Base-by-base conservation (phyloP, 2,888 invertebrate genomes). In the Idaea dimidiata region DNA sequence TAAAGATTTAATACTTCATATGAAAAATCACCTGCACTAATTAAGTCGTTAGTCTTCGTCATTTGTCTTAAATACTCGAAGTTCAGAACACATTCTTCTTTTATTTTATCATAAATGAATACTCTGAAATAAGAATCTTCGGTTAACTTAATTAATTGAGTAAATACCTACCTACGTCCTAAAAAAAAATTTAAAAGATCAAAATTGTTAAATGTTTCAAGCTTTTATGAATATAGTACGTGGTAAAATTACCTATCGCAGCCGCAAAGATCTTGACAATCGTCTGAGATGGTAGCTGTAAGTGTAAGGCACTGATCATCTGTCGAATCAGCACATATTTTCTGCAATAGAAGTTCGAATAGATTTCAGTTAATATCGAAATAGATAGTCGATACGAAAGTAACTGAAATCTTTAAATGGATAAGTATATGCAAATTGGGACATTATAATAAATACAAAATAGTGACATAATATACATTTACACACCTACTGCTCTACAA, bases 231-330 rank as follows among this genome's bases (percentile, higher is more conserved):
- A 61, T 18, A 59, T 18, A 3, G 33, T 59, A 6, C 57, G 16
- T 17, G 62, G 74, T 80, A 24, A 3, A 24, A 57, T n/a, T 68
- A 84, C 86, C 71, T 73, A 63, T 86, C 78, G 65, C 84, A 85
- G 2, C 85, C 86, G 71, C 88, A 88, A 70, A 71, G 78, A 32
- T 75, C 66, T 43, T 77, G 69, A 58, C 82, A 83, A n/a, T 76
- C 70, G 2, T 58, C 54, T 18, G 62, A 18, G 54, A 62, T 66
- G 16, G 1, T n/a, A 10, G 16, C 69, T 71, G 62, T 59, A 71
- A 70, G 63, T 24, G 31, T 31, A 24, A 57, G 31, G 14, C 43
- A 43, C 14, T 10, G 10, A 14, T 43, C 43, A 43, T 43, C 43
- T 14, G 43, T 43, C 10, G 14, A 43, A 43, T 43, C 43, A 14